Conservation (phyloP, 1,140 invertebrate genomes). For the Globodera ellingtonae region DNA sequence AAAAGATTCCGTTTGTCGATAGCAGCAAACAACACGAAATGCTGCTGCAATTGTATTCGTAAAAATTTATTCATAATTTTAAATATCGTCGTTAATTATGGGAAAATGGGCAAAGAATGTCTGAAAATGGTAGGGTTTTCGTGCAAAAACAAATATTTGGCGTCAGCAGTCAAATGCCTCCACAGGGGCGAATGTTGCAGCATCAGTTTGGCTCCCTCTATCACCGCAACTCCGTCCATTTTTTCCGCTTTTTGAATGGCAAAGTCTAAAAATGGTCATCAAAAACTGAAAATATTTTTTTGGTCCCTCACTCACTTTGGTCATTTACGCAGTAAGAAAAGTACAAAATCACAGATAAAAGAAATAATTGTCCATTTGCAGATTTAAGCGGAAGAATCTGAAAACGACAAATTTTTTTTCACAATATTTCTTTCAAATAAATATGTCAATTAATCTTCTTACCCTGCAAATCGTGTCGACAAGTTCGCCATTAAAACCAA, state of each 20-base stretch:
- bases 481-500: neutral
- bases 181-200: neutral
- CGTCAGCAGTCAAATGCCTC: neutral
- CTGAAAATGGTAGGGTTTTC: neutral
- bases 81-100: neutral
- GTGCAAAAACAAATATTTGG: neutral
- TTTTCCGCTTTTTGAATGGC: neutral
- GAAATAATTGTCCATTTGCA: neutral
- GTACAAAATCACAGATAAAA: neutral
- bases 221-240: neutral
- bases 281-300: neutral
- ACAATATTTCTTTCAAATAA: no score
- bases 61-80: no score
- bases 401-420: neutral
- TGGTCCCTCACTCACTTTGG: neutral
- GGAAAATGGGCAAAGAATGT: neutral
- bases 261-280: neutral
- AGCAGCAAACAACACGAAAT: neutral
- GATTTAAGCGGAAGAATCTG: neutral
- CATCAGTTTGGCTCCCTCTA: slow-evolving; percentile 11
- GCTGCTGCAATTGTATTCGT: no score
- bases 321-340: neutral
- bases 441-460: neutral
- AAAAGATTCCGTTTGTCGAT: neutral
- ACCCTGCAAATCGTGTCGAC: neutral